A percentile compares a stretch with the other conserved stretches of the same genome.
Conservation (phyloP, 2,888 invertebrate genomes). For the Trichogramma evanescens region DNA sequence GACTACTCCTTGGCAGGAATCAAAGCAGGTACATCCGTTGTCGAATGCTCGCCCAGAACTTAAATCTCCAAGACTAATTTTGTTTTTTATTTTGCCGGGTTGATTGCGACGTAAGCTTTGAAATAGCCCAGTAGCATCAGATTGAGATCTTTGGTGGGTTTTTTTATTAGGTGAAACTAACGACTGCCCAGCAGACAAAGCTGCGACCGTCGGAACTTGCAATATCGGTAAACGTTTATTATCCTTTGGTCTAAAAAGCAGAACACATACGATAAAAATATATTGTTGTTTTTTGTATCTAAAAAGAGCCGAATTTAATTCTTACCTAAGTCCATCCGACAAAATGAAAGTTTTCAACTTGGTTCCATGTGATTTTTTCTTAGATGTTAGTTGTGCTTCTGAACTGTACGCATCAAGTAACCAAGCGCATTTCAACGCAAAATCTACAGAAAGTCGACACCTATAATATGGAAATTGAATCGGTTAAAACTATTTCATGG, state of each 20-base stretch:
- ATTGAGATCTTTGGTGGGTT: slow-evolving; percentile 77
- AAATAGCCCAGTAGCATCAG: slow-evolving; percentile 71
- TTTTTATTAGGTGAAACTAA: slow-evolving; percentile 55
- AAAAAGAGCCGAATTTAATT: not conserved
- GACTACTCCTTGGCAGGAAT: slow-evolving; percentile 72
- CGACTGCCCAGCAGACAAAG: slow-evolving; percentile 41
- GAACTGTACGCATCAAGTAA: slow-evolving; percentile 88
- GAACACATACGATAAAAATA: not conserved
- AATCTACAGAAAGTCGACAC: slow-evolving; percentile 90
- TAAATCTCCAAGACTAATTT: slow-evolving; percentile 78
- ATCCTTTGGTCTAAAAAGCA: slow-evolving; percentile 42
- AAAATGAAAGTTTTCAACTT: slow-evolving; percentile 68
- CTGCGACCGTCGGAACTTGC: slow-evolving; percentile 43
- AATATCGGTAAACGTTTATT: slow-evolving; percentile 38
- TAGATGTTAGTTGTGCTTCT: slow-evolving; percentile 60
- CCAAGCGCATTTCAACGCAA: slow-evolving; percentile 94
- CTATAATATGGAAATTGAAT: slow-evolving; percentile 45
- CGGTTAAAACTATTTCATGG: not conserved
- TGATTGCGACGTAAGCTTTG: slow-evolving; percentile 46
- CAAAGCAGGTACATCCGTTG: slow-evolving; percentile 88
- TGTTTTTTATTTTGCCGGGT: slow-evolving; percentile 47
- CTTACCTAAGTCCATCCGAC: slow-evolving; percentile 57
- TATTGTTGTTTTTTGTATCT: not conserved
- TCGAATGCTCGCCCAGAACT: slow-evolving; percentile 94
- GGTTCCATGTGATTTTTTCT: slow-evolving; percentile 68